A percentile compares a stretch with the other conserved stretches of the same genome.
Conservation (phyloP, 1,140 invertebrate species). For the Heliconius himera region DNA sequence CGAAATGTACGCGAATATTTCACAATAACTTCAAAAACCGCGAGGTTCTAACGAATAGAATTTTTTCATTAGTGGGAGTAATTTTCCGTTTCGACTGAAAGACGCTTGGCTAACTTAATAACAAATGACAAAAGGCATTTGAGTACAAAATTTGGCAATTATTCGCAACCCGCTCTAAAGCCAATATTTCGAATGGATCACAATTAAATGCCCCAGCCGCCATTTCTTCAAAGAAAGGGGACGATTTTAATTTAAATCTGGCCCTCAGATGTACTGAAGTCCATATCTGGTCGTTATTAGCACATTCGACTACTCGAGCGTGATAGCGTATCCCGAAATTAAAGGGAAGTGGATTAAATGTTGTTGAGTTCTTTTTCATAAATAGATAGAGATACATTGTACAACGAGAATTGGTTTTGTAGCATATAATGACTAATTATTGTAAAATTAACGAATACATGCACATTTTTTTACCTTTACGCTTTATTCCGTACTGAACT, state of each 20-base stretch:
- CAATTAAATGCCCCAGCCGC: conserved; percentile 66
- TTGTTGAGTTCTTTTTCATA: neutral
- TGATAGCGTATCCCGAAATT: conserved; percentile 16
- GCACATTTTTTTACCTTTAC: too few species aligned
- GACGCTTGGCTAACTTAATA: conserved; percentile 60
- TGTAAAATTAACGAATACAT: too few species aligned
- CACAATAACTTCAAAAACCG: conserved; percentile 47
- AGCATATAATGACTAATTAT: neutral
- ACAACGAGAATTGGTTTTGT: neutral
- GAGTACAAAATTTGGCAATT: conserved; percentile 65
- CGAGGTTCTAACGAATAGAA: conserved; percentile 47
- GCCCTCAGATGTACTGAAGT: conserved; percentile 48
- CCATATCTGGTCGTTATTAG: conserved; percentile 46
- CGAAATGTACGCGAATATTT: conserved; percentile 19
- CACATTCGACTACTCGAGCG: conserved; percentile 38
- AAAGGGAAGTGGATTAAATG: conserved; percentile 11
- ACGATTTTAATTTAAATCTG: conserved; percentile 72
- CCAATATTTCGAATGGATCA: conserved; percentile 64
- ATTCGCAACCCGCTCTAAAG: conserved; percentile 62
- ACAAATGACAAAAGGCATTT: conserved; percentile 62
- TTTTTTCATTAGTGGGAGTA: conserved; percentile 61
- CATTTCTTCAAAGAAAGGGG: conserved; percentile 70
- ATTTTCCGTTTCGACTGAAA: conserved; percentile 56
- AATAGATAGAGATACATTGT: neutral
- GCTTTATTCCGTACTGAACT: too few species aligned